Percentiles rank a stretch among this genome's conserved stretches.
phyloP scores from a whole-genome alignment of 2,888 invertebrate species.

The Idaea biselata region DNA sequence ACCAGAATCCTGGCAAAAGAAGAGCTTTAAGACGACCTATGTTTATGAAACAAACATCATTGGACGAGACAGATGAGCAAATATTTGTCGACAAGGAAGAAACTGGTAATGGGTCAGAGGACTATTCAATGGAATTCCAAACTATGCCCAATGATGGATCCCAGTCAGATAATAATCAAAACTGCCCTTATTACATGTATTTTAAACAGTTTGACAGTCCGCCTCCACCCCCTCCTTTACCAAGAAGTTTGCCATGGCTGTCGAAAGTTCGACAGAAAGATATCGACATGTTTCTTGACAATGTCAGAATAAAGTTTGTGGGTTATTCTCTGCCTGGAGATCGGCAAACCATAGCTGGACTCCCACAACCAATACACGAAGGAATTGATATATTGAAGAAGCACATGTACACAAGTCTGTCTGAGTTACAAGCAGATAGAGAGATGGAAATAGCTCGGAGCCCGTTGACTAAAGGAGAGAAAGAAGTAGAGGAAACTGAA shows the following conservation, averaged over 20 bases:
- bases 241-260: conserved; percentile 93
- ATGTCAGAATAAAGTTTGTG: conserved; percentile 96
- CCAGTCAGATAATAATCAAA: conserved; percentile 60
- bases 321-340: conserved; percentile 95
- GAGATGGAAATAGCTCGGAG: conserved; percentile 95
- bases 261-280: conserved; percentile 97
- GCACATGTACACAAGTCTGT: conserved; percentile 96
- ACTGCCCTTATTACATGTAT: conserved; percentile 68
- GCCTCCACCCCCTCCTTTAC: conserved; percentile 70
- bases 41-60: conserved; percentile 94
- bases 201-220: conserved; percentile 72
- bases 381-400: conserved; percentile 94
- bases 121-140: conserved; percentile 82
- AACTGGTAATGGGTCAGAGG: conserved; percentile 82
- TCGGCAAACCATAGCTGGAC: conserved; percentile 92
- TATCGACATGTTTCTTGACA: conserved; percentile 94
- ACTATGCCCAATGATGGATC: conserved; percentile 65
- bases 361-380: conserved; percentile 98
- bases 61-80: conserved; percentile 89
- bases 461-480: conserved; percentile 92
- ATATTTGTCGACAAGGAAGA: conserved; percentile 87
- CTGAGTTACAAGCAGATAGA: conserved; percentile 94
- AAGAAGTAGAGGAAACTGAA: conserved; percentile 88
- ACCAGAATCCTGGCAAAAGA: conserved; percentile 89
- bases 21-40: conserved; percentile 86